Conservation (phyloP, 2,888 invertebrate genomes). For the Phyllotreta cruciferae region DNA sequence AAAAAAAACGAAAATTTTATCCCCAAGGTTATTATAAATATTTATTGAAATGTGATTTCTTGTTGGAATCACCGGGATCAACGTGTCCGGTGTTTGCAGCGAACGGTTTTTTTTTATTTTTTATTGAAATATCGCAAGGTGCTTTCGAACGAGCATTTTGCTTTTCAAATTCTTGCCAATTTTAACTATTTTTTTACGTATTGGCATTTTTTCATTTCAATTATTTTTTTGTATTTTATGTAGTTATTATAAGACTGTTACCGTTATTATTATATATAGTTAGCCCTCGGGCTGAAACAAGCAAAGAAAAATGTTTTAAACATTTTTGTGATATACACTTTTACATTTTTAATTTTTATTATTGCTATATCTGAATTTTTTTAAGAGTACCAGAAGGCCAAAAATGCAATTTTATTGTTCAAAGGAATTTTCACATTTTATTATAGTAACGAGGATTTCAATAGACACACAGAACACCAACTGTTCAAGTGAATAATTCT, state of each 20-base stretch:
- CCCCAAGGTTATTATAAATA: constrained; percentile 57
- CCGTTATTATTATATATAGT: constrained; percentile 56
- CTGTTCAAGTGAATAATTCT: neutral
- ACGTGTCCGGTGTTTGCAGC: constrained; percentile 25
- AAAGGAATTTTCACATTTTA: constrained; percentile 29
- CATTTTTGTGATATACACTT: constrained; percentile 60
- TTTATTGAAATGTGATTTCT: constrained; percentile 50
- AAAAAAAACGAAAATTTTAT: constrained; percentile 50
- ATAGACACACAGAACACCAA: neutral
- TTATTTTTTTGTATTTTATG: constrained; percentile 52
- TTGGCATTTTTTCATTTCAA: constrained; percentile 45
- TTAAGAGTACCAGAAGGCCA: constrained; percentile 50
- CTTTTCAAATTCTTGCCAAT: constrained; percentile 40
- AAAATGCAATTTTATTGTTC: constrained; percentile 50
- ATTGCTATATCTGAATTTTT: constrained; percentile 48
- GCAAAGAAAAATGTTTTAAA: constrained; percentile 59
- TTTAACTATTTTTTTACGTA: constrained; percentile 38
- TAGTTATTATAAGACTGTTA: constrained; percentile 62
- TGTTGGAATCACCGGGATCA: constrained; percentile 23
- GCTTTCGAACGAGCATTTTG: constrained; percentile 23
- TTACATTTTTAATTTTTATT: constrained; percentile 51
- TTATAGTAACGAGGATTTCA: no score
- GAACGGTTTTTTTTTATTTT: constrained; percentile 34
- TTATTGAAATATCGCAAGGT: constrained; percentile 36
- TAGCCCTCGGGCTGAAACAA: constrained; percentile 53